These are phyloP conservation scores for Lophius americanus DNA, from an alignment of 2,797 vertebrate genomes.

Conservation along the genomic window DNA sequence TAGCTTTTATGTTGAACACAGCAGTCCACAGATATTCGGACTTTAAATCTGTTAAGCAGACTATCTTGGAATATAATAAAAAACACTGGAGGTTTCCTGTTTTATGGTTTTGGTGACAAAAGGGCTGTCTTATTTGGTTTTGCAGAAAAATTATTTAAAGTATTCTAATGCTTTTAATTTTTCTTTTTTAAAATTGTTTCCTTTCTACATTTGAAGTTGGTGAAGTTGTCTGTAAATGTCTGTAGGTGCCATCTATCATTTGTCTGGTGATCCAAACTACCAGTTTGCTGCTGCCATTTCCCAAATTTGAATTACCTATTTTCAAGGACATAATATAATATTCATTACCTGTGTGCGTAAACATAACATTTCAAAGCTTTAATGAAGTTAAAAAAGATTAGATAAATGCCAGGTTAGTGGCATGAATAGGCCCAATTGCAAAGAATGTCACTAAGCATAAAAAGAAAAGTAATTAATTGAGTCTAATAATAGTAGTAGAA, in stretches of 20 bases:
- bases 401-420: no score
- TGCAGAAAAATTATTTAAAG: neutral
- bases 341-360: neutral
- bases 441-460: neutral
- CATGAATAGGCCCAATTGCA: no score
- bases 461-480: neutral
- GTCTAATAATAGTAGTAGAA: no score
- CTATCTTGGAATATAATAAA: neutral
- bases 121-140: neutral
- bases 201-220: neutral
- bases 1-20: neutral
- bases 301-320: neutral
- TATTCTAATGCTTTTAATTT: neutral
- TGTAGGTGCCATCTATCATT: neutral
- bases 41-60: slow-evolving; percentile 13
- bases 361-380: slow-evolving; percentile 1
- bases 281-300: neutral
- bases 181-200: neutral
- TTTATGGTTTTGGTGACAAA: neutral
- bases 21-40: neutral
- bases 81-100: neutral
- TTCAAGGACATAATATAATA: neutral
- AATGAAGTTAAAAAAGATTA: neutral
- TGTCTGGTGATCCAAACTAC: neutral
- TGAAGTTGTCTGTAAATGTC: neutral